Base-by-base conservation (phyloP, 2,113 vertebrate species). In the Symphodus melops region DNA sequence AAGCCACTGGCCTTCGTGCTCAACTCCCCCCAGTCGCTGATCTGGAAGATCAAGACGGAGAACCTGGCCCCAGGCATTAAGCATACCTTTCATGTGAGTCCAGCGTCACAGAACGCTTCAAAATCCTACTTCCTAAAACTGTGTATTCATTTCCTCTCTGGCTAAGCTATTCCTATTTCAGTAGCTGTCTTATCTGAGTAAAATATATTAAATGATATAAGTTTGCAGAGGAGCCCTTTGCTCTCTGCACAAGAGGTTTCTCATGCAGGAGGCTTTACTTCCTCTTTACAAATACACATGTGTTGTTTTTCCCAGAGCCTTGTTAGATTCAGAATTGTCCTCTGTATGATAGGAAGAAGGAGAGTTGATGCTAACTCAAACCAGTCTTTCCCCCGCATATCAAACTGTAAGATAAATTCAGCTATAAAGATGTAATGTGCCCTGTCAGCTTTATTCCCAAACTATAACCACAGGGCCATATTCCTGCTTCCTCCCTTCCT, bases 1-100 rank as follows among this genome's bases (percentile, higher is more conserved):
- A 99, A 97, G 86, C 95, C 97, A 10, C 83, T 99, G 72, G 96
- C 95, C 79, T 98, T 99, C 61, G 89, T 99, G 84, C 95, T 99
- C 63, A 98, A 95, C 92, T 97, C 96, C 56, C 96, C 95, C 3
- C 92, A 94, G 73, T 94, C 96, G 1, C 72, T 98, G 76, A 78
- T 93, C 61, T 99, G 98, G 98, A 95, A 93, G 90, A 88, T 99
- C 77, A 96, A 95, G 92, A 94, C 94, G 9, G 96, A 97, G 90
- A 95, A 96, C 66, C 94, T 99, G 84, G 96, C 94, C 59, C 79
- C 57, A 59, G 93, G 91, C 76, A 78, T 98, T 80, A 84, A 80
- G 73, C 95, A 95, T 86, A 91, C 92, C 92, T 98, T 99, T 92
- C 91, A 97, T 92, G 97, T 99, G 91, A 98, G 98, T 96, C 78